Evolutionary conservation across 2,888 invertebrate species (phyloP), one percentile per base, ranked within the genome.

Genomic region (Lamellibrachia satsuma): DNA sequence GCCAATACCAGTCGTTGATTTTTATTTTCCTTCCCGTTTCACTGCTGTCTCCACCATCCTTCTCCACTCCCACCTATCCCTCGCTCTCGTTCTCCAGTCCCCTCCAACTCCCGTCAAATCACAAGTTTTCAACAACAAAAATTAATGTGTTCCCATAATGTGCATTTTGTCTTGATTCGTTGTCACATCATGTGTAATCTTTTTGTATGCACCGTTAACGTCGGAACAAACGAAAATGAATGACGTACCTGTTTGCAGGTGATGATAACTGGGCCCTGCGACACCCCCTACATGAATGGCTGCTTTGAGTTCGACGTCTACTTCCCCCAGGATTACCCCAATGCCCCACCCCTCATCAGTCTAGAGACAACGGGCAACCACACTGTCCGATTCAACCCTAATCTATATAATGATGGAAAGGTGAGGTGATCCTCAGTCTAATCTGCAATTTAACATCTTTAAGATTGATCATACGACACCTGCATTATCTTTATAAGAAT

Each of bases 221-320:
- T 75, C 22, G 22, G 22, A 75, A 75, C 75, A 75, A 39, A 39
- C 1, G 11, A n/a, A 75, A 75, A n/a, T 75, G 22, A 75, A n/a
- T 6, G 8, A 22, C n/a, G 22, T 3, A 22, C 22, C 75, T 75
- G 9, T 91, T 93, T 93, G 7, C 95, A 98, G 98, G 98, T 99
- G 93, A 97, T 99, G 94, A 99, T 99, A 96, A 98, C 98, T 15
- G 97, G 96, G 22, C 97, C 97, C 55, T 98, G 97, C 98, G 97
- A 98, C 98, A 95, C 98, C 98, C 94, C 97, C 1, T 97, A 97
- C 94, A 96, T 96, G 52, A 96, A 96, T 94, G 97, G 97, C 55
- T 96, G 96, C 93, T 97, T 96, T 95, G 96, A 96, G 94, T 97
- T 97, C 95, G 97, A 97, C 94, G 96, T 97, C 22, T 97, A 96